Percentiles rank a stretch among this genome's conserved stretches.
Conservation (phyloP, 2,888 invertebrate species). For the Lordiphosa fenestrarum region DNA sequence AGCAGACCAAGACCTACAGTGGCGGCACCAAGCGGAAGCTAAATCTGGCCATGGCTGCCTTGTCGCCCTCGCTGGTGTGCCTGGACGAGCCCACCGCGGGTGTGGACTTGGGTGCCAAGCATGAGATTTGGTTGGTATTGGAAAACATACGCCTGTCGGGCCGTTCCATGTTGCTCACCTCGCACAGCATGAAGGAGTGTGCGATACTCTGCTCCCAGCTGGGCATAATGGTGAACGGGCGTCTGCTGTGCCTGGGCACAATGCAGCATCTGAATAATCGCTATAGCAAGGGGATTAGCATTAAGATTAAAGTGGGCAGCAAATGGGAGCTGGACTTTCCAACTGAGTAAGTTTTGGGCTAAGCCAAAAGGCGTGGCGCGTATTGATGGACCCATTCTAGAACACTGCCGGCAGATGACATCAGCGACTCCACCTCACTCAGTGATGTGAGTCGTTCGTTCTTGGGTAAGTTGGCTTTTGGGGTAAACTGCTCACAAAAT, state of each 20-base stretch:
- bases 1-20: constrained; percentile 83
- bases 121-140: constrained; percentile 88
- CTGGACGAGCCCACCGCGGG: constrained; percentile 85
- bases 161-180: constrained; percentile 88
- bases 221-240: constrained; percentile 89
- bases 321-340: constrained; percentile 9
- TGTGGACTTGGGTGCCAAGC: constrained; percentile 80
- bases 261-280: constrained; percentile 87
- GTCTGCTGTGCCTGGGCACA: constrained; percentile 86
- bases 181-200: constrained; percentile 91
- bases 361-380: too few relatives aligned
- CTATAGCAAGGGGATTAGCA: constrained; percentile 80
- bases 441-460: too few relatives aligned
- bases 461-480: too few relatives aligned
- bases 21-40: constrained; percentile 87
- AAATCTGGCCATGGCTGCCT: constrained; percentile 85
- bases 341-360: too few relatives aligned
- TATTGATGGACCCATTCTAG: too few relatives aligned
- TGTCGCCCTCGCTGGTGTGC: constrained; percentile 85
- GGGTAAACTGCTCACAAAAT: too few relatives aligned
- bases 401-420: too few relatives aligned
- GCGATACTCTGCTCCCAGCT: constrained; percentile 88
- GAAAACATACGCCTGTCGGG: constrained; percentile 84
- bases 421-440: too few relatives aligned
- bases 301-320: constrained; percentile 78